Evolutionary conservation across 2,113 vertebrate species (phyloP).

Genomic region (Erythrocercus mccallii): DNA sequence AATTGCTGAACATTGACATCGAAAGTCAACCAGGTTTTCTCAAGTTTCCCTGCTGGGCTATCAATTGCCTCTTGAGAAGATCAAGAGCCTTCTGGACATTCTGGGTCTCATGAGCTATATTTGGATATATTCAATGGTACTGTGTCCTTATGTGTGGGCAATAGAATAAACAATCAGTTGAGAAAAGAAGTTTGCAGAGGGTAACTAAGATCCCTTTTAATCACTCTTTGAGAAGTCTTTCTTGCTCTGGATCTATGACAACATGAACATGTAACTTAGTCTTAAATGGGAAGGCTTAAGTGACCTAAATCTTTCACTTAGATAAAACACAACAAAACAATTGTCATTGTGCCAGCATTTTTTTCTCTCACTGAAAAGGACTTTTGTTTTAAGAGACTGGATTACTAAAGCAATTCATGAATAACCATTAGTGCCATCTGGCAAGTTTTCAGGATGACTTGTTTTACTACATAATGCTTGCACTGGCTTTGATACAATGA

Average conservation of each 20-base stretch:
- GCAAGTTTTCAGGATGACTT: slow-evolving; percentile 16
- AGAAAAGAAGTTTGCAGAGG: not conserved
- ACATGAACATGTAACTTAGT: not conserved
- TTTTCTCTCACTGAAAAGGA: not conserved
- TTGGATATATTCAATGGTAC: not conserved
- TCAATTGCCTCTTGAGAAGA: not conserved
- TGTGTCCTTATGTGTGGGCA: not conserved
- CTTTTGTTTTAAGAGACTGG: not conserved
- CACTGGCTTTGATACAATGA: slow-evolving; percentile 12
- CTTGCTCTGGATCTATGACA: not conserved
- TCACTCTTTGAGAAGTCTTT: not conserved
- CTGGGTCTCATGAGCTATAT: not conserved
- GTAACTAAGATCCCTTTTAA: not conserved
- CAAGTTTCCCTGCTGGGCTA: not conserved
- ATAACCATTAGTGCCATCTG: slow-evolving; percentile 14
- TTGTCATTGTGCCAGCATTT: not conserved
- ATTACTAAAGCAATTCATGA: not conserved
- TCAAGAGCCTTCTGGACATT: not conserved
- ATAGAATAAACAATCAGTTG: not conserved
- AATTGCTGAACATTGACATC: not conserved
- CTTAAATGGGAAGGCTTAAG: not conserved
- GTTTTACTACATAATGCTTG: slow-evolving; percentile 2
- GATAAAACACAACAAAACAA: not conserved
- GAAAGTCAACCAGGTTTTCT: not conserved
- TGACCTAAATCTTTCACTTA: not conserved